A percentile compares a stretch with the other conserved stretches of the same genome.
These are phyloP conservation scores for Andricus curvator DNA, from an alignment of 2,888 invertebrate species.

Conservation along the genomic window DNA sequence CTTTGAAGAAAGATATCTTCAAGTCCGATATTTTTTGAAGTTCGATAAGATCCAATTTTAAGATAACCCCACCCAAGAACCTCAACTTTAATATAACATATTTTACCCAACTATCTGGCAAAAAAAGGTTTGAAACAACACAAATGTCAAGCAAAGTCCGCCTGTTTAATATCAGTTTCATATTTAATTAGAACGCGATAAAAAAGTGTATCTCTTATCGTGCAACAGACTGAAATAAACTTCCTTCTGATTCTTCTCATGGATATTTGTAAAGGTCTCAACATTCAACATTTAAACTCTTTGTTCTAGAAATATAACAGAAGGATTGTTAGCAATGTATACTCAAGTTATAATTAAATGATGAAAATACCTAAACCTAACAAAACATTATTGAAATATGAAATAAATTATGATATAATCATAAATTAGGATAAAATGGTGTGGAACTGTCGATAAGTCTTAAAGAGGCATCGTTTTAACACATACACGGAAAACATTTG, in stretches of 20 bases:
- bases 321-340: no score
- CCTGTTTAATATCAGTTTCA: background rate
- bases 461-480: background rate
- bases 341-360: no score
- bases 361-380: no score
- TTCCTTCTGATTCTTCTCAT: conserved; percentile 30
- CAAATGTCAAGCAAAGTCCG: conserved; percentile 4
- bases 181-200: conserved; percentile 25
- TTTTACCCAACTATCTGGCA: no score
- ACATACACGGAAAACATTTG: no score
- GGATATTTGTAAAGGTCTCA: conserved; percentile 9
- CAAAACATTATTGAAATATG: background rate
- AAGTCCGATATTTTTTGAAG: no score
- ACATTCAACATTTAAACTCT: background rate
- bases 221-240: conserved; percentile 5
- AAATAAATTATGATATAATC: background rate
- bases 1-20: no score
- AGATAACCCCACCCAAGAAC: no score
- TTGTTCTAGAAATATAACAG: background rate
- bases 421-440: background rate
- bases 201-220: conserved; percentile 9
- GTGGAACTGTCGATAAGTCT: background rate
- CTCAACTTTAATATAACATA: no score
- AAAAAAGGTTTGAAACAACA: background rate
- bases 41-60: no score